These are phyloP conservation scores for Panulirus ornatus DNA, from an alignment of 1,140 invertebrate species.

Conservation along the genomic window DNA sequence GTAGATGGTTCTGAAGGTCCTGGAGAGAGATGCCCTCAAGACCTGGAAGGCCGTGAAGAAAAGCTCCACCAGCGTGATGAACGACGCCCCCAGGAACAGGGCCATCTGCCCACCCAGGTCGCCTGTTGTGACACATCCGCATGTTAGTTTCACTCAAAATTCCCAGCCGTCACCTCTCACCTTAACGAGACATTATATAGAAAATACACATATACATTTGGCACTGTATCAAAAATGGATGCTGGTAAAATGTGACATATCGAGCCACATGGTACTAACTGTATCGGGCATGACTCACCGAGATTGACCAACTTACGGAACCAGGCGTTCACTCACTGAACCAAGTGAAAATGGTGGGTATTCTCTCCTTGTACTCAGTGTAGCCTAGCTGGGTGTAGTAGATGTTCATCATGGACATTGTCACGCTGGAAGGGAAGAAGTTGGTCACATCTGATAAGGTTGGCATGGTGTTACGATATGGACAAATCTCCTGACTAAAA, in stretches of 20 bases:
- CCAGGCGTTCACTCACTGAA: slow-evolving; percentile 55
- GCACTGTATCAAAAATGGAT: background rate
- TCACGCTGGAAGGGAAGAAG: slow-evolving; percentile 15
- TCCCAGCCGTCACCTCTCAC: background rate
- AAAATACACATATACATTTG: background rate
- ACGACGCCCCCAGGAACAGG: slow-evolving; percentile 68
- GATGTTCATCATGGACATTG: slow-evolving; percentile 46
- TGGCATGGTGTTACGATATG: too few relatives aligned
- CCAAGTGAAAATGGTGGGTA: slow-evolving; percentile 65
- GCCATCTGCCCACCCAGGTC: slow-evolving; percentile 71
- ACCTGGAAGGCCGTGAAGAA: slow-evolving; percentile 39
- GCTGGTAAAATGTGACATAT: background rate
- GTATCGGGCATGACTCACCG: background rate
- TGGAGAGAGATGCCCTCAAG: background rate
- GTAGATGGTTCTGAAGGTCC: background rate
- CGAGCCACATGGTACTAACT: background rate
- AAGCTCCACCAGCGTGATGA: slow-evolving; percentile 62
- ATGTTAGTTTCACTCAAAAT: background rate
- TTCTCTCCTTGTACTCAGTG: slow-evolving; percentile 56
- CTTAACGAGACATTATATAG: background rate
- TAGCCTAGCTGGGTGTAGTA: slow-evolving; percentile 61
- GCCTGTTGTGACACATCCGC: slow-evolving; percentile 38
- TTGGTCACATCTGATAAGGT: too few relatives aligned
- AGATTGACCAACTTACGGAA: too few relatives aligned
- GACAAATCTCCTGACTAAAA: too few relatives aligned